phyloP scores from a whole-genome alignment of 2,888 invertebrate species.

The Lottia gigantea region DNA sequence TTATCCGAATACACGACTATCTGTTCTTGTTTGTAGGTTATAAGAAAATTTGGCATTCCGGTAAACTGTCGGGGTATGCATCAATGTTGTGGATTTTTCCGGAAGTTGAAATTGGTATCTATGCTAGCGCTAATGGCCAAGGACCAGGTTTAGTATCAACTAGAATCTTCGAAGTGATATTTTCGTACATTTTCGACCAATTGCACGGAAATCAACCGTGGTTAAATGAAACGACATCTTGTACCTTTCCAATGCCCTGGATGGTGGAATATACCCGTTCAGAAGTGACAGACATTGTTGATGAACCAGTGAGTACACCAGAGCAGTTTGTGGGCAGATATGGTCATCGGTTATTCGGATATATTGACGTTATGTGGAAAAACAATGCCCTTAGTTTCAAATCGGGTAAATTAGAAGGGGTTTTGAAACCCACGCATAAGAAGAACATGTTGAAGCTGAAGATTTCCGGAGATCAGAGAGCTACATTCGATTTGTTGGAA shows the following conservation, averaged over 20 bases:
- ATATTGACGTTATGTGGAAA: too few relatives aligned
- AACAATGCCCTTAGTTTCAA: too few relatives aligned
- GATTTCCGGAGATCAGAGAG: too few relatives aligned
- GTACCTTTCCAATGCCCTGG: constrained; percentile 37
- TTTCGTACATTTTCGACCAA: constrained; percentile 42
- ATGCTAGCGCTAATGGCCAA: constrained; percentile 23
- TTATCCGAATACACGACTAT: too few relatives aligned
- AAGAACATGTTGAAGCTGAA: too few relatives aligned
- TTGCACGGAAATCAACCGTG: constrained; percentile 38
- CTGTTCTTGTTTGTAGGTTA: constrained; percentile 13
- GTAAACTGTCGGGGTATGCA: constrained; percentile 12
- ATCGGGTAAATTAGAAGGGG: too few relatives aligned
- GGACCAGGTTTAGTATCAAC: not conserved
- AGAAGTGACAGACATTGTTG: not conserved
- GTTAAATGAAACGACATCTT: constrained; percentile 41
- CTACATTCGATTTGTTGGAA: too few relatives aligned
- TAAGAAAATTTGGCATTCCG: constrained; percentile 12
- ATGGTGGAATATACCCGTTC: not conserved
- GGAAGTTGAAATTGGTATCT: constrained; percentile 15
- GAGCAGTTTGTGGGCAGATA: constrained; percentile 29
- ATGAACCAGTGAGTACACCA: not conserved
- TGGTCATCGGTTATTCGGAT: constrained; percentile 27
- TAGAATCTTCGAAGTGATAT: not conserved
- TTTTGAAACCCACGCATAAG: too few relatives aligned
- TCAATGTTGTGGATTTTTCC: constrained; percentile 13